phyloP scores from a whole-genome alignment of 2,113 vertebrate species.

The Lutjanus erythropterus region DNA sequence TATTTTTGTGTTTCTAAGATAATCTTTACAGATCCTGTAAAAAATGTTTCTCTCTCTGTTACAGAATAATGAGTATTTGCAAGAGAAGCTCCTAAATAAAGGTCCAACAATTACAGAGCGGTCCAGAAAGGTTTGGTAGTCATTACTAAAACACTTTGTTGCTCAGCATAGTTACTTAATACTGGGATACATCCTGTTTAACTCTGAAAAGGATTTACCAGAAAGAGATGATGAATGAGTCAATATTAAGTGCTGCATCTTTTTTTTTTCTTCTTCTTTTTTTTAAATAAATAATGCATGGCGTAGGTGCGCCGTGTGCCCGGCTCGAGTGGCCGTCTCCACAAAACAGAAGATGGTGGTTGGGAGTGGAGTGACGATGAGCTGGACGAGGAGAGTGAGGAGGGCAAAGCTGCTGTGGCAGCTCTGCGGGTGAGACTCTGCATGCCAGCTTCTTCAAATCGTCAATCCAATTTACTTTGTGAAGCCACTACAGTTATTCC shows the following conservation, averaged over 20 bases:
- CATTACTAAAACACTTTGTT: not conserved
- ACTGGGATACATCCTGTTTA: not conserved
- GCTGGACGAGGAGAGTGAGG: slow-evolving; percentile 84
- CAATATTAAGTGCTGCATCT: not conserved
- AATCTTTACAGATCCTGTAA: slow-evolving; percentile 1
- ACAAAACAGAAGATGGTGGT: slow-evolving; percentile 85
- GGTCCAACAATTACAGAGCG: slow-evolving; percentile 82
- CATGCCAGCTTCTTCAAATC: not conserved
- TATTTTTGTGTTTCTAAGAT: not conserved
- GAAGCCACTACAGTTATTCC: not conserved
- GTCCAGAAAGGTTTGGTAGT: slow-evolving; percentile 79
- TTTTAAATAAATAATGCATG: not conserved
- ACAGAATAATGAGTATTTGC: slow-evolving; percentile 82
- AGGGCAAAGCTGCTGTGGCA: slow-evolving; percentile 82
- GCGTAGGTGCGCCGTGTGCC: slow-evolving; percentile 82
- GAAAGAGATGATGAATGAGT: not conserved
- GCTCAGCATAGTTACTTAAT: not conserved
- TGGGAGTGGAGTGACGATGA: slow-evolving; percentile 87
- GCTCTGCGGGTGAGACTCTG: slow-evolving; percentile 79
- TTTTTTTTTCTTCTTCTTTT: not conserved
- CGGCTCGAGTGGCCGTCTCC: slow-evolving; percentile 83
- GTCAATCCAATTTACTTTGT: not conserved
- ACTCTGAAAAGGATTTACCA: not conserved
- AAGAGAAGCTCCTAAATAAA: slow-evolving; percentile 80
- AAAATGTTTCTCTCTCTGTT: slow-evolving; percentile 18